Conservation (phyloP, 2,113 vertebrate genomes). For the Piliocolobus tephrosceles region DNA sequence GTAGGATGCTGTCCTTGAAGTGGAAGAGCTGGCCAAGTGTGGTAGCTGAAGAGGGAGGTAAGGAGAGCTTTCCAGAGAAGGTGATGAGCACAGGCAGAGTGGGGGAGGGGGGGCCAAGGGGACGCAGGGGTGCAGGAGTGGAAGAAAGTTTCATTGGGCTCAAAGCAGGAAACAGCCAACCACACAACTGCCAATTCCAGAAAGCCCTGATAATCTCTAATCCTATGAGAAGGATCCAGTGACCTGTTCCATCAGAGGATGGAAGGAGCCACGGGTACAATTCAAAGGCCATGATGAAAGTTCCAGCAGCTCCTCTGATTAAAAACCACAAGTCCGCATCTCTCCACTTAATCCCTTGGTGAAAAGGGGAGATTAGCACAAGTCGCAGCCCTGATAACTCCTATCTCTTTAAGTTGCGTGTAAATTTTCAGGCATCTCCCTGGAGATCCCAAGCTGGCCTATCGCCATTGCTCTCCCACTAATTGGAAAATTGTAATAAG, state of each 20-base stretch:
- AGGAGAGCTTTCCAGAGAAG: background rate
- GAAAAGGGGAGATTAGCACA: slow-evolving; percentile 74
- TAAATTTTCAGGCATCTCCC: slow-evolving; percentile 77
- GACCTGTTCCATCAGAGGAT: background rate
- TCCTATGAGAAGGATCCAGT: slow-evolving; percentile 52
- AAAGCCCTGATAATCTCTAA: slow-evolving; percentile 38
- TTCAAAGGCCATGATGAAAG: slow-evolving; percentile 66
- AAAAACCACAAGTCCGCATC: slow-evolving; percentile 73
- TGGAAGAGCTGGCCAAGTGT: background rate
- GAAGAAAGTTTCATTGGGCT: slow-evolving; percentile 42
- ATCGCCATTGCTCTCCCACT: slow-evolving; percentile 64
- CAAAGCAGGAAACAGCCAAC: slow-evolving; percentile 8
- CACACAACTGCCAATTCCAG: slow-evolving; percentile 43
- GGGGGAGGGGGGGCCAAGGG: accelerated
- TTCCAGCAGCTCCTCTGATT: slow-evolving; percentile 67
- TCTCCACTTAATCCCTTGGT: slow-evolving; percentile 68
- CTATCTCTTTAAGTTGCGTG: slow-evolving; percentile 49
- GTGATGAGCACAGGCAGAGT: accelerated
- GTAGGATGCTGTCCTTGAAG: background rate
- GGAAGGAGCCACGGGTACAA: slow-evolving; percentile 11
- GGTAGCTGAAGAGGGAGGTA: background rate
- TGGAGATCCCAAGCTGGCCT: background rate
- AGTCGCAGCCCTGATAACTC: slow-evolving; percentile 34
- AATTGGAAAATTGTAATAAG: slow-evolving; percentile 76
- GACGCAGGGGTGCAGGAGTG: accelerated